A percentile compares a stretch with the other conserved stretches of the same genome.
Evolutionary conservation across 2,888 invertebrate genomes (phyloP).

Genomic region (Latrodectus elegans): DNA sequence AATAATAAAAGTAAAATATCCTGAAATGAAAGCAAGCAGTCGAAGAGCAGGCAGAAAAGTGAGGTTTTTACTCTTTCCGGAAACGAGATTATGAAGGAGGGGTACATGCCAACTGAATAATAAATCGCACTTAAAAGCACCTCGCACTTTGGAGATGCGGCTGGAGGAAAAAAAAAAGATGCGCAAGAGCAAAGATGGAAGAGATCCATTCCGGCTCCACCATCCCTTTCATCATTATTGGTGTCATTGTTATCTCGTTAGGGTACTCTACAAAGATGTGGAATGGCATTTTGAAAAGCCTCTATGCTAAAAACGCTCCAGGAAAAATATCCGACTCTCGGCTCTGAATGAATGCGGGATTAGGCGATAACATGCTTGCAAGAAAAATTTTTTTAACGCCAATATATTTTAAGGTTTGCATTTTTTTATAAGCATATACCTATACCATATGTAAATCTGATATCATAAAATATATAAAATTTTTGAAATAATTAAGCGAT

Average conservation of each 20-base stretch:
- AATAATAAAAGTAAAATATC: not conserved
- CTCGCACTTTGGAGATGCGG: not conserved
- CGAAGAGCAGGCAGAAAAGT: not conserved
- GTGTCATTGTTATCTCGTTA: not conserved
- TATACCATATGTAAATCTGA: too few relatives aligned
- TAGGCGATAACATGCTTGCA: too few relatives aligned
- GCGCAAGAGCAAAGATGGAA: not conserved
- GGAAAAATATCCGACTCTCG: too few relatives aligned
- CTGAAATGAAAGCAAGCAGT: conserved; percentile 14
- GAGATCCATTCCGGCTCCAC: not conserved
- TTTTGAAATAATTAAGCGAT: too few relatives aligned
- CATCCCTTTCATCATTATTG: not conserved
- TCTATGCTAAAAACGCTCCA: not conserved
- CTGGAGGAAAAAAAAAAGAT: not conserved
- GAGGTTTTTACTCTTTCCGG: conserved; percentile 6
- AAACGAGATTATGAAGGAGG: conserved; percentile 36
- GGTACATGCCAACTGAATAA: conserved; percentile 8
- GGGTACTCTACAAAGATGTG: not conserved
- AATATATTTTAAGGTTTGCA: too few relatives aligned
- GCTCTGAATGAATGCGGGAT: too few relatives aligned
- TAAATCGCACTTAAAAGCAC: conserved; percentile 12
- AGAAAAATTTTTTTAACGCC: too few relatives aligned
- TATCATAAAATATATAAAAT: too few relatives aligned
- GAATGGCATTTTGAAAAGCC: not conserved
- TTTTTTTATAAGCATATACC: too few relatives aligned